phyloP scores from a whole-genome alignment of 2,797 vertebrate genomes.

The Eremophila alpestris region DNA sequence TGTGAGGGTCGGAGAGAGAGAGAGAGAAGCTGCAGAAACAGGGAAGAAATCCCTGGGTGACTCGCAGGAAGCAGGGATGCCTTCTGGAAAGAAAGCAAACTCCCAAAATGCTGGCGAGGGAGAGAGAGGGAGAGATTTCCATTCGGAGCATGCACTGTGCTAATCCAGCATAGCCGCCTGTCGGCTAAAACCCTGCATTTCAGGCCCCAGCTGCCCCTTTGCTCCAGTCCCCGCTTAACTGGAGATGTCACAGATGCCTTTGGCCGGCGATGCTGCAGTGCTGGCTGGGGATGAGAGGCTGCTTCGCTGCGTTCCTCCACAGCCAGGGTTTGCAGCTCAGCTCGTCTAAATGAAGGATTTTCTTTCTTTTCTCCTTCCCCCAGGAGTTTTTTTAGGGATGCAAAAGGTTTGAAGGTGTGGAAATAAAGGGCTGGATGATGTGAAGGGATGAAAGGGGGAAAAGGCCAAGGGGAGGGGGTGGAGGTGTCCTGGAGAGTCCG shows the following conservation, averaged over 20 bases:
- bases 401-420: not conserved
- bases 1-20: fast-evolving
- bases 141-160: conserved; percentile 11
- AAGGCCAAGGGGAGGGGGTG: not conserved
- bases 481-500: not conserved
- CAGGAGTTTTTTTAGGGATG: not conserved
- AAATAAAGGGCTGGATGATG: not conserved
- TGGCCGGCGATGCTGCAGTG: conserved; percentile 42
- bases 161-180: conserved; percentile 64
- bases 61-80: not conserved
- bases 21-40: not conserved
- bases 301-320: not conserved
- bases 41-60: not conserved
- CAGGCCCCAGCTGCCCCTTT: conserved; percentile 54
- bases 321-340: not conserved
- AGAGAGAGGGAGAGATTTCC: conserved; percentile 4
- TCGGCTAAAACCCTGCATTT: conserved; percentile 49
- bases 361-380: not conserved
- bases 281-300: conserved; percentile 9
- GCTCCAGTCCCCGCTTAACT: conserved; percentile 33
- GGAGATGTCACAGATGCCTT: conserved; percentile 61
- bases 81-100: not conserved
- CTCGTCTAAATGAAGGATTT: not conserved
- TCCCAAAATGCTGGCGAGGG: not conserved
- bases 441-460: not conserved